These are phyloP conservation scores for Eulacestoma nigropectus DNA, from an alignment of 2,113 vertebrate genomes.

Conservation along the genomic window DNA sequence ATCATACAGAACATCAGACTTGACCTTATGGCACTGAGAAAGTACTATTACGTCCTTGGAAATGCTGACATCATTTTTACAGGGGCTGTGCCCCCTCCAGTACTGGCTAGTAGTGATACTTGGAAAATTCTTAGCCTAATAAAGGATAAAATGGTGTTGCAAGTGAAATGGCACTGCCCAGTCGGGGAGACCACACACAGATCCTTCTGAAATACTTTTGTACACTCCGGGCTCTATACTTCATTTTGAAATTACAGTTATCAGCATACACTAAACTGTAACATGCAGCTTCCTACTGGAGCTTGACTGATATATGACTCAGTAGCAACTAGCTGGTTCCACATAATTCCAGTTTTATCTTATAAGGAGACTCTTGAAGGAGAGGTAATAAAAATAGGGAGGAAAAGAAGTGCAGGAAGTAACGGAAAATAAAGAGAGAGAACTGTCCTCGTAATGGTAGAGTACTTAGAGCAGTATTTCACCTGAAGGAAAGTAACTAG, in stretches of 20 bases:
- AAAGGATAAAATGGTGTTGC: background rate
- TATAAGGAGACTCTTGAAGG: background rate
- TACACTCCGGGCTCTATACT: too few relatives aligned
- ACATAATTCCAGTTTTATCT: background rate
- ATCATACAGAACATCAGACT: background rate
- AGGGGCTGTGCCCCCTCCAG: background rate
- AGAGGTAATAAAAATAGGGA: background rate
- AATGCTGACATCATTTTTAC: background rate
- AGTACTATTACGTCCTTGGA: background rate
- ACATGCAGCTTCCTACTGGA: background rate
- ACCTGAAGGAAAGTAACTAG: background rate
- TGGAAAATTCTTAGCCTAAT: background rate
- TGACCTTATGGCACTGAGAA: background rate
- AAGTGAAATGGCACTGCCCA: background rate
- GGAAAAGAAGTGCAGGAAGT: background rate
- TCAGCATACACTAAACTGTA: background rate
- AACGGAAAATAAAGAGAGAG: background rate
- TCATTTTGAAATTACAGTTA: background rate
- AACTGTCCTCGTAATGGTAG: background rate
- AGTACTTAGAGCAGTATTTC: background rate
- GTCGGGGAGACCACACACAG: fast-evolving
- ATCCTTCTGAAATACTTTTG: background rate
- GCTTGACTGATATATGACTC: background rate
- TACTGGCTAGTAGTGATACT: background rate
- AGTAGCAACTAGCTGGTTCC: background rate